Conservation (phyloP, 2,113 vertebrate species). For the Gila orcuttii region DNA sequence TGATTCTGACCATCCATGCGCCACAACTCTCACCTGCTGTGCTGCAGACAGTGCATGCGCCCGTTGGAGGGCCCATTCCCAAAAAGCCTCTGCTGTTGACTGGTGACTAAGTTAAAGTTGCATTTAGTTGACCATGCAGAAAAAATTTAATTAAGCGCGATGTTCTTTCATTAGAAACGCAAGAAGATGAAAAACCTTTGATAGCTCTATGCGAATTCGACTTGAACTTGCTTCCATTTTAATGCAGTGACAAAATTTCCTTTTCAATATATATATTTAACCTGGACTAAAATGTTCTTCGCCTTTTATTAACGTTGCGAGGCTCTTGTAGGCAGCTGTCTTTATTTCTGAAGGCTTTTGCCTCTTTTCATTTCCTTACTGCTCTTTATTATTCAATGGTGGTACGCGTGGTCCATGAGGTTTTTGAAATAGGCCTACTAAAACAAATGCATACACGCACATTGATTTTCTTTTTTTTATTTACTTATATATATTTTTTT, state of each 20-base stretch:
- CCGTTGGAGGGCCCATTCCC: background rate
- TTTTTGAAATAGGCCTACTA: background rate
- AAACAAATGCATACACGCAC: constrained; percentile 7
- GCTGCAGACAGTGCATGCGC: background rate
- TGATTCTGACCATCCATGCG: background rate
- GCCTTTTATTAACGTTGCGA: constrained; percentile 69
- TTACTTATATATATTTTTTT: background rate
- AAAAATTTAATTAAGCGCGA: background rate
- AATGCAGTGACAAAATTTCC: constrained; percentile 60
- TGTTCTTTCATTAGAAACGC: background rate
- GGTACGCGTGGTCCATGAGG: constrained; percentile 60
- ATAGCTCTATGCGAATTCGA: background rate
- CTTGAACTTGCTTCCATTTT: constrained; percentile 59
- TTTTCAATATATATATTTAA: constrained; percentile 20
- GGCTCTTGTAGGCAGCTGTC: constrained; percentile 59
- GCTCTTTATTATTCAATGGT: constrained; percentile 62
- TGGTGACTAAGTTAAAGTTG: constrained; percentile 13
- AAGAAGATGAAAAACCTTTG: background rate
- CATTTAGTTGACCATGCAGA: background rate
- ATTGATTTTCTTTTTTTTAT: background rate
- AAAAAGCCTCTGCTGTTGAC: background rate
- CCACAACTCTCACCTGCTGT: background rate
- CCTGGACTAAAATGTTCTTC: constrained; percentile 60
- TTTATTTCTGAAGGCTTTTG: constrained; percentile 70
- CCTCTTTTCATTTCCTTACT: constrained; percentile 68